Conservation (phyloP, 2,888 invertebrate genomes). For the Melanophora roralis region DNA sequence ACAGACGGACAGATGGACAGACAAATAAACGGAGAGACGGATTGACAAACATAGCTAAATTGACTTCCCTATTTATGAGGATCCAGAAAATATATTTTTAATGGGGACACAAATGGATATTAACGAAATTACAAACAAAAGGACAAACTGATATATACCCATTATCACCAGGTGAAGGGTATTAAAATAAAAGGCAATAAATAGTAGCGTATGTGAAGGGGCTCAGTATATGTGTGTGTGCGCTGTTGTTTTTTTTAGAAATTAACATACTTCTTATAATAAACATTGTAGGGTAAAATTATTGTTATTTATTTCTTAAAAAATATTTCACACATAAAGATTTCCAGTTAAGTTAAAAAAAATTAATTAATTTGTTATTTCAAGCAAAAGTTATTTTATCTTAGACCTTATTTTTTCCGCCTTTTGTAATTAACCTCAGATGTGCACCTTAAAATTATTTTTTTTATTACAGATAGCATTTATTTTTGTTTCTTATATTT, state of each 20-base stretch:
- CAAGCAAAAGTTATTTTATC: not conserved
- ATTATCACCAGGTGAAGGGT: no score
- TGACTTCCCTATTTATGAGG: no score
- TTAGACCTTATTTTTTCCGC: no score
- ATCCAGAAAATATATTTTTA: no score
- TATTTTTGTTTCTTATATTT: not conserved
- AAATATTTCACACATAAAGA: slow-evolving; percentile 44
- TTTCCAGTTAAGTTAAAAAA: slow-evolving; percentile 28
- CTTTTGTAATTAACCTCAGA: slow-evolving; percentile 19
- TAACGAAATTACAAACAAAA: no score
- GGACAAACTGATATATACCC: no score
- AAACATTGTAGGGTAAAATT: slow-evolving; percentile 21
- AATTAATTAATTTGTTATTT: slow-evolving; percentile 14
- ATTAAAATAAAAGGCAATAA: no score
- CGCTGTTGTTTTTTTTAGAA: no score
- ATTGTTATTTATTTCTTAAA: not conserved
- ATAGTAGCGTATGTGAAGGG: not conserved
- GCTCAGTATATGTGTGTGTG: not conserved
- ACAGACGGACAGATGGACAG: no score
- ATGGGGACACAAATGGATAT: no score
- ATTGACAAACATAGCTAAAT: no score
- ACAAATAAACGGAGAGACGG: no score
- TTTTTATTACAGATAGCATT: not conserved
- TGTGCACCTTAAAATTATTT: not conserved
- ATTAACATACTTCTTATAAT: not conserved